Evolutionary conservation across 2,797 vertebrate genomes (phyloP).

Genomic region (Hemibagrus guttatus): DNA sequence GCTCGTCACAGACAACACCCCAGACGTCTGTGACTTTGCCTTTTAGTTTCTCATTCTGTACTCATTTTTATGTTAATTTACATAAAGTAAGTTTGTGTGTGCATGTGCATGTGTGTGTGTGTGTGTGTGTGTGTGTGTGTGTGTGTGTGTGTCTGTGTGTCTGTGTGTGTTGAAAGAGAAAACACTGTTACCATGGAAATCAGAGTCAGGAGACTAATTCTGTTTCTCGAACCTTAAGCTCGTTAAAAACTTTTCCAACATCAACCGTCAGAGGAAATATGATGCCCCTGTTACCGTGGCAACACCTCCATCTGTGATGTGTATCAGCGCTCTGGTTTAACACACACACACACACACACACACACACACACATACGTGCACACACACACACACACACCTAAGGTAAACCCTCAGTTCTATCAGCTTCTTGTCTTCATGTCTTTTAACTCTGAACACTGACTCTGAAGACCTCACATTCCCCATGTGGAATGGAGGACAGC

Average conservation of each 20-base stretch:
- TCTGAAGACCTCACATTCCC: neutral
- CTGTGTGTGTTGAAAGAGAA: conserved; percentile 10
- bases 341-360: neutral
- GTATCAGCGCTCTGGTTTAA: conserved; percentile 4
- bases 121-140: neutral
- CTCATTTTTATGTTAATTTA: neutral
- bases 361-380: conserved; percentile 4
- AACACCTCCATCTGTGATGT: conserved; percentile 25
- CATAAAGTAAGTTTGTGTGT: neutral
- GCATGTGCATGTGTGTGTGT: conserved; percentile 10
- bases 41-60: neutral
- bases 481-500: neutral
- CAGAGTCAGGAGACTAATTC: conserved; percentile 39
- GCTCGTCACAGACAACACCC: neutral
- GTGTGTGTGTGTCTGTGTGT: conserved; percentile 13
- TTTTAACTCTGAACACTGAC: neutral
- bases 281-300: conserved; percentile 32
- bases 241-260: conserved; percentile 39
- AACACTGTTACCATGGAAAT: conserved; percentile 46
- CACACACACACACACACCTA: neutral
- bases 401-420: neutral
- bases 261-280: neutral
- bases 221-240: conserved; percentile 43
- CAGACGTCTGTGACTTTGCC: too few relatives aligned
- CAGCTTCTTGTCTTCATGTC: neutral